Base-by-base conservation (phyloP, 1,140 invertebrate genomes). In the Fopius arisanus region DNA sequence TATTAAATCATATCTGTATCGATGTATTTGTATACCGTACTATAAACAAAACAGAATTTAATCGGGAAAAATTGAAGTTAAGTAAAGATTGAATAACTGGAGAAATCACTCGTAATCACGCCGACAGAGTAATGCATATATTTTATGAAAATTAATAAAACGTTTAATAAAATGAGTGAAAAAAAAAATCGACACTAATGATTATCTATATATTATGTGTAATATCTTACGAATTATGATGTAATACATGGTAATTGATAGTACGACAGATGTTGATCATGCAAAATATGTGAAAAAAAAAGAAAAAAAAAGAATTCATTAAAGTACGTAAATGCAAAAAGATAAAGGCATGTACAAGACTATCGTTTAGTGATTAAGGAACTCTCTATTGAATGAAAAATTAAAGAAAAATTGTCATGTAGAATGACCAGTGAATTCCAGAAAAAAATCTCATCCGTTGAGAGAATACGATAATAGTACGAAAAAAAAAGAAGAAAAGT, bases 221-320 rank as follows among this genome's bases (percentile, higher is more conserved):
- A 77, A 78, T 78, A 31, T 74, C 73, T 54, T 70, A 73, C 21
- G 63, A 75, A 71, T 78, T 78, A 73, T 77, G 67, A 78, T 78
- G 71, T 78, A 77, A 78, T 77, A 78, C 75, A 78, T 78, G 75
- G 76, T 78, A 75, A 78, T 78, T 78, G 65, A 75, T 78, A 78
- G 77, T 78, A 66, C 28, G 67, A 37, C 33, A 37, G 67, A 68
- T 21, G 29, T 59, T 69, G 63, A 28, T 75, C 69, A 73, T 72
- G 43, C 5, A 37, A 37, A n/a, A n/a, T n/a, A n/a, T n/a, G 33
- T 37, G 33, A 37, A 37, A 10, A 37, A 37, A 10, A 51, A 51
- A 21, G n/a, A 9, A 0, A 19, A 6, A 14, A 51, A 19, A 51
- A 40, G 37, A 40, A 40, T 6, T 40, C 5, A 40, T 12, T 5